A percentile compares a stretch with the other conserved stretches of the same genome.
These are phyloP conservation scores for Vanacampus margaritifer DNA, from an alignment of 2,113 vertebrate species.

Conservation along the genomic window DNA sequence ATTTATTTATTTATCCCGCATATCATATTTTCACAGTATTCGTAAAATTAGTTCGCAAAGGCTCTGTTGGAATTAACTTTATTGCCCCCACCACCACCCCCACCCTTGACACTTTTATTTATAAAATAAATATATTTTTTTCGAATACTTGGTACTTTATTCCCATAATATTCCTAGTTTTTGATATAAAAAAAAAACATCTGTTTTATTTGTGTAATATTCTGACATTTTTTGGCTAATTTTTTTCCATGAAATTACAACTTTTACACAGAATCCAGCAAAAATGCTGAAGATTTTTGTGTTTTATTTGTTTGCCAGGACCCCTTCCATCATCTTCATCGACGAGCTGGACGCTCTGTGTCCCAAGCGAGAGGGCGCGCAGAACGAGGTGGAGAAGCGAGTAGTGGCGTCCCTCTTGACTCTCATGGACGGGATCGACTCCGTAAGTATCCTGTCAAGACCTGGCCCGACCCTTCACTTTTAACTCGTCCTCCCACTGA, in stretches of 20 bases:
- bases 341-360: slow-evolving; percentile 95
- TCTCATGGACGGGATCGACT: slow-evolving; percentile 94
- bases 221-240: neutral
- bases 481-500: neutral
- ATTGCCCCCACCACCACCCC: too few species aligned
- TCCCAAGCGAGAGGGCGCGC: slow-evolving; percentile 87
- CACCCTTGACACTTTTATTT: too few species aligned
- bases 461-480: neutral
- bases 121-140: neutral
- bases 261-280: neutral
- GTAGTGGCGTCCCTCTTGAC: slow-evolving; percentile 92
- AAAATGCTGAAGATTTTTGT: neutral
- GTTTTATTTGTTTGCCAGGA: slow-evolving; percentile 57
- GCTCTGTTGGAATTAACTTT: too few species aligned
- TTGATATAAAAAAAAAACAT: neutral
- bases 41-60: too few species aligned
- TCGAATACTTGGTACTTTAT: neutral
- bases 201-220: neutral
- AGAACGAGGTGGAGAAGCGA: slow-evolving; percentile 96
- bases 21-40: too few species aligned
- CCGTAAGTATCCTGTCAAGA: slow-evolving; percentile 66
- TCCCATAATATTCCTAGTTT: neutral
- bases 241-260: neutral
- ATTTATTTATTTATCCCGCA: too few species aligned
- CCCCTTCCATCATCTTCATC: slow-evolving; percentile 92